Evolutionary conservation across 2,888 invertebrate genomes (phyloP).

Genomic region (Ennomos fuscantarius): DNA sequence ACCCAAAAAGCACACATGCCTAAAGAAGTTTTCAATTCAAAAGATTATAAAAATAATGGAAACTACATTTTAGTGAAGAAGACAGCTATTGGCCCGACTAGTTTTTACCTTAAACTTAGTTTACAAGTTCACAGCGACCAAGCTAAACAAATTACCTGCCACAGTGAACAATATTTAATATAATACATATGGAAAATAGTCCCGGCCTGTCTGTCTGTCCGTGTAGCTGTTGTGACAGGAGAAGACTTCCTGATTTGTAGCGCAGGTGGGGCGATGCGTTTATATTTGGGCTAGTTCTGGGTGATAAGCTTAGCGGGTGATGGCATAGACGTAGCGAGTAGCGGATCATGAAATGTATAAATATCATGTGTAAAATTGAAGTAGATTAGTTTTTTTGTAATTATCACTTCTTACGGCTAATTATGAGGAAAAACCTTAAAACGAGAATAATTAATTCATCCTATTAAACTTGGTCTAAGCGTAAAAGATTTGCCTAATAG

Average conservation of each 20-base stretch:
- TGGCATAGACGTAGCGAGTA: constrained; percentile 11
- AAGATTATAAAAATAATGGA: no score
- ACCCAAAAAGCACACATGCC: no score
- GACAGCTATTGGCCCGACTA: no score
- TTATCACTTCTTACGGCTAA: neutral
- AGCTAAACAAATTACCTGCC: neutral
- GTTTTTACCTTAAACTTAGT: neutral
- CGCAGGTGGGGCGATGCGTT: constrained; percentile 68
- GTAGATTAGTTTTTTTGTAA: neutral
- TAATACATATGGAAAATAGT: constrained; percentile 20
- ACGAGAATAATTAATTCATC: no score
- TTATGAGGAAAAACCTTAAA: no score
- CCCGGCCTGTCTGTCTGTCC: constrained; percentile 47
- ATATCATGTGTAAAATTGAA: neutral
- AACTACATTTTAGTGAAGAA: no score
- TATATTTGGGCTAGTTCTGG: constrained; percentile 19
- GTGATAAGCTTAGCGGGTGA: constrained; percentile 47
- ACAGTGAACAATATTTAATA: neutral
- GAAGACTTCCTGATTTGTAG: constrained; percentile 72
- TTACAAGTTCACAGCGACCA: neutral
- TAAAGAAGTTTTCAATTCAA: no score
- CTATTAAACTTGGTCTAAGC: no score
- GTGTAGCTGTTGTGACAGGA: constrained; percentile 63
- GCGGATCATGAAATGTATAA: constrained; percentile 17
- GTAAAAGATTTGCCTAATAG: no score